Evolutionary conservation across 2,113 vertebrate genomes (phyloP), one percentile per base, ranked within the genome.

Genomic region (Hippocampus zosterae): DNA sequence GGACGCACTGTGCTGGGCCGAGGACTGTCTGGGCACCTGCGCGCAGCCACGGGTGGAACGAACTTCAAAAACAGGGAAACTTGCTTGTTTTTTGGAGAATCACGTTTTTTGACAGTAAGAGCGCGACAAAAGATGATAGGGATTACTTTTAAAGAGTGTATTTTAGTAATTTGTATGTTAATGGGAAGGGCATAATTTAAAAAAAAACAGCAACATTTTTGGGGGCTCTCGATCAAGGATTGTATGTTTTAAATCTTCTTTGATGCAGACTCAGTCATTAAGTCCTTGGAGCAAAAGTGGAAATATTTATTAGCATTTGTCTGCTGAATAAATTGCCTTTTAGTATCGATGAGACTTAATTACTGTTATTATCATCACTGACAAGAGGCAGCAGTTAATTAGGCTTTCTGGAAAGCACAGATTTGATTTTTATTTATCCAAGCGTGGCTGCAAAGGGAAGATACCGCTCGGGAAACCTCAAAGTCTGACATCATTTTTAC

Each of bases 21-120:
- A 57, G 96, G 95, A 60, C 87, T 94, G 73, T 99, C 96, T 67
- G 96, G 96, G 85, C 97, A 99, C 78, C 97, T 87, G 60, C 52
- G 33, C 7, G 41, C 61, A 5, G 21, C 21, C 52, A 10, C 21
- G 19, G 52, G n/a, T 56, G 2, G 42, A 7, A 68, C 53, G 56
- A 23, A 73, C 37, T 74, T 60, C 27, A 74, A 21, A 71, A 68
- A 75, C 23, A 27, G 7, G 8, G 7, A 19, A 8, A 8, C 21
- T 50, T 9, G 18, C 11, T 44, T 44, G 42, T 37, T 37, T 42
- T 42, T 42, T 42, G 41, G 1, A 42, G 8, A 42, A 44, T 57
- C 55, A 3, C 23, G 2, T 25, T 13, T 27, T 23, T 13, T 10
- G 19, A 57, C 23, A 12, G 19, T 1, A 56, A 23, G 11, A 44